Evolutionary conservation across 2,113 vertebrate species (phyloP), one percentile per base, ranked within the genome.

Genomic region (Ellobius talpinus): DNA sequence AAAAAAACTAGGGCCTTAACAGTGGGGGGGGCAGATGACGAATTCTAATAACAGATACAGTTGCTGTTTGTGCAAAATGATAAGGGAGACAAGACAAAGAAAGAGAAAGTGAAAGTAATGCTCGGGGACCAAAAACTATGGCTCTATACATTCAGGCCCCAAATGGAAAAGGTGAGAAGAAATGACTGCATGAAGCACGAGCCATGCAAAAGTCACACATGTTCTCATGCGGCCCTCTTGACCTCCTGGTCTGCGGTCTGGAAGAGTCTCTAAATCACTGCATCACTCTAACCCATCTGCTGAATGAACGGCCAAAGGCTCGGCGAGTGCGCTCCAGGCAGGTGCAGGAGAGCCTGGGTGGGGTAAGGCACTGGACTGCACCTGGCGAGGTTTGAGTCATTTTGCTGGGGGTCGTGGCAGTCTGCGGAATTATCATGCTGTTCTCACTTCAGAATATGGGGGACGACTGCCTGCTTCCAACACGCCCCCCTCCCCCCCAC

Each of bases 401-500:
- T 92, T 77, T 73, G 29, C 39, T 50, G 58, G 12, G 50, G 79
- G 17, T 13, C 73, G 45, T 66, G 26, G 81, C 63, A 70, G 33
- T 63, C 17, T 50, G 26, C 52, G 23, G 13, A 65, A 29, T 47
- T 23, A 82, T 21, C 50, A 65, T 16, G 76, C 45, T 8, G 47
- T 31, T 61, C 73, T 77, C 66, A 45, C 81, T 87, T 68, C 88
- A 31, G 61, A 94, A 13, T 29, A 42, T 24, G 17, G 87, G 47
- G 81, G 50, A 17, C 63, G 3, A 50, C 79, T 8, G 55, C 55
- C 19, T 21, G 77, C 55, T 91, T 36, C 17, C 1, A 79, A 76
- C 1, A 47, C 5, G 2, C 1, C 26, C 42, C 26, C 5, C 55
- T 13, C 50, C 50, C 73, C 73, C 12, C 17, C 1, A 5, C 1